Base-by-base conservation (phyloP, 2,888 invertebrate species). In the Microdon myrmicae region DNA sequence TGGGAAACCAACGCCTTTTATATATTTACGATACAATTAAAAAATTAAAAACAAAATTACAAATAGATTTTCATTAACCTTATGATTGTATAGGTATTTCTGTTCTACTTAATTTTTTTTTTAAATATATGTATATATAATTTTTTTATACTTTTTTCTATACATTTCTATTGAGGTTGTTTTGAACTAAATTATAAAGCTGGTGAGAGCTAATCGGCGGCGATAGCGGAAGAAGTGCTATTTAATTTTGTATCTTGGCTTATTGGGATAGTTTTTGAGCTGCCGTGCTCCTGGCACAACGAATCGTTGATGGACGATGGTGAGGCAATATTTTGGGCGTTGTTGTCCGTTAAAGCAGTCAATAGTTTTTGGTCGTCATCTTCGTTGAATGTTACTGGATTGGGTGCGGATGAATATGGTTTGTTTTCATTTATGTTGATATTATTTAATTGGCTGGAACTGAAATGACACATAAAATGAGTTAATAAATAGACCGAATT, bases 21-120 rank as follows among this genome's bases (percentile, higher is more conserved):
- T 7, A 14, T 38, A 9, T 38, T 58, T 60, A 54, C 68, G 68
- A 60, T 53, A 68, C 66, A 68, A 68, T 68, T 60, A 69, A 71
- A 71, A 71, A 71, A 71, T 71, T 70, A 47, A 58, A 67, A 64
- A 58, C 51, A 59, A 60, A 61, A 68, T 28, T 28, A 23, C n/a
- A 23, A 23, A 23, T n/a, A 7, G 9, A 10, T 5, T 28, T 28
- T 5, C 12, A 8, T 28, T 7, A 12, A 28, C 9, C 4, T 28
- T 28, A 28, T 28, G 12, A 10, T 4, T 28, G 12, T 5, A 28
- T 5, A 28, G 9, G 12, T 8, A 28, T 28, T 10, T 28, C 5
- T 28, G 12, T 28, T 5, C 12, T 5, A 5, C 12, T 7, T n/a
- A 23, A 23, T n/a, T 7, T 23, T 5, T 12, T 10, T 28, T 10